phyloP scores from a whole-genome alignment of 2,797 vertebrate genomes.

The Peromyscus melanophrys region DNA sequence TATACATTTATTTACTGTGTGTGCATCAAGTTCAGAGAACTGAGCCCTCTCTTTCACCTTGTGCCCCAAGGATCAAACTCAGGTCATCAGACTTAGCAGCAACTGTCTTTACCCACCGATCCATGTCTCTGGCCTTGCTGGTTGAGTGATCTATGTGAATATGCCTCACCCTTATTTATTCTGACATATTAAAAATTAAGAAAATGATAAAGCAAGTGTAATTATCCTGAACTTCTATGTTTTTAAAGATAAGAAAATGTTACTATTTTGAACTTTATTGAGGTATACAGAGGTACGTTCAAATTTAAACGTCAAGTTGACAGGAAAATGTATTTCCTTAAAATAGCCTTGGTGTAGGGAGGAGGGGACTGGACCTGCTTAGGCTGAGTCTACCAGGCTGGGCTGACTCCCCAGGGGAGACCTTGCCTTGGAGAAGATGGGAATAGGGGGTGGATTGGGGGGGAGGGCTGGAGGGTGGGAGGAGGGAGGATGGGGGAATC shows the following conservation, averaged over 20 bases:
- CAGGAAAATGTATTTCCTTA: neutral
- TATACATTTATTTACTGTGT: neutral
- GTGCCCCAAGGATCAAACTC: neutral
- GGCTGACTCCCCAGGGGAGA: no score
- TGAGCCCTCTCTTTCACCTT: neutral
- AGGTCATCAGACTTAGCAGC: neutral
- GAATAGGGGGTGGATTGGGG: no score
- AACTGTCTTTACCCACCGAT: neutral
- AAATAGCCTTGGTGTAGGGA: neutral
- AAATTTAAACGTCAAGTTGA: neutral
- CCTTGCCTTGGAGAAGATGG: no score
- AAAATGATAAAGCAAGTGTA: neutral
- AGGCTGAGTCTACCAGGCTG: no score
- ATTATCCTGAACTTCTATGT: neutral
- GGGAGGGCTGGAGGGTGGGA: no score
- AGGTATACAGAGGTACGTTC: neutral
- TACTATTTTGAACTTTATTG: neutral
- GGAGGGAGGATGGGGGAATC: no score
- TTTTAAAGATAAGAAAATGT: neutral
- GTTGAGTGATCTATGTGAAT: neutral
- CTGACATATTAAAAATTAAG: neutral
- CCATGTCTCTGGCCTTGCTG: no score
- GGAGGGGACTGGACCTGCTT: no score
- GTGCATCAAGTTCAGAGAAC: neutral
- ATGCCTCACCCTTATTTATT: neutral